Evolutionary conservation across 1,140 invertebrate genomes (phyloP), one percentile per base, ranked within the genome.

Genomic region (Eulimnadia texana): DNA sequence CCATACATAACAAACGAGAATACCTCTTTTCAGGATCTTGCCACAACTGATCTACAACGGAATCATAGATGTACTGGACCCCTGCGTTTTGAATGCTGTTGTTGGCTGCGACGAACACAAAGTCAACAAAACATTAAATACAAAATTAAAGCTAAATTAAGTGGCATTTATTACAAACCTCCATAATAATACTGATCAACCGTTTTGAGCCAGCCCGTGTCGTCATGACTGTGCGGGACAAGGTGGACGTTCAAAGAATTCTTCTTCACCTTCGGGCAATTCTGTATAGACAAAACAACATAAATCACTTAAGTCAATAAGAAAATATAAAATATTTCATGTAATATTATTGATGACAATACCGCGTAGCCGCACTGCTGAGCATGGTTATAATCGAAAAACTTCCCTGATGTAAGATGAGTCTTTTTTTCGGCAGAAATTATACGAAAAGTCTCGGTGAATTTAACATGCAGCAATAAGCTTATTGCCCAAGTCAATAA

Each of bases 171-270:
- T n/a, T n/a, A 60, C 10, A 22, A 73, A 69, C 72, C 62, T 66
- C 78, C 77, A 67, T 75, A 77, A 66, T 70, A 82, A 67, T 83
- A 83, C 65, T 83, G 76, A 66, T 83, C 80, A 16, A 80, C 78
- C 10, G 81, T 82, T 66, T 80, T 79, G 11, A 81, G 66, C 80
- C 80, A 82, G 13, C 80, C 81, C 3, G 80, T 77, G 70, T 82
- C 80, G 68, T 80, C 77, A 68, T 95, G 91, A 1, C 76, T 78
- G 67, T 79, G 85, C 0, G 87, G 73, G 0, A 92, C 82, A 6
- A 94, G 72, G 68, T 94, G 90, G 3, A 93, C 85, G 71, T 92
- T 93, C 1, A 89, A 68, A 66, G 81, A 78, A 1, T 76, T 76
- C 0, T 74, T 64, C 59, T 81, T 76, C 0, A 71, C 64, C 59